Conservation (phyloP, 2,797 vertebrate species). For the Podarcis lilfordi region DNA sequence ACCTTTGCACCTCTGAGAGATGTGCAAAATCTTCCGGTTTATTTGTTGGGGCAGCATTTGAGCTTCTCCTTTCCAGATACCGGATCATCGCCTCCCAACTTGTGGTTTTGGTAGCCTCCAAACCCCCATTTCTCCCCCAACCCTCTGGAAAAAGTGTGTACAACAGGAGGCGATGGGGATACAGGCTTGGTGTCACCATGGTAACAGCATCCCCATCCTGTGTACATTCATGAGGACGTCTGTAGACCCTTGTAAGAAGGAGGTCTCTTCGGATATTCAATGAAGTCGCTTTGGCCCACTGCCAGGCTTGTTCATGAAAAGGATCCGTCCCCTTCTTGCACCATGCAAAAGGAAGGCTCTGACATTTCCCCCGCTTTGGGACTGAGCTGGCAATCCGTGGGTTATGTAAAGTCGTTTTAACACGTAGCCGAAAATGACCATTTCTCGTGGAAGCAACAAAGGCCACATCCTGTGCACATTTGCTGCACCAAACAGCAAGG, state of each 20-base stretch:
- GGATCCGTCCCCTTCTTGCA: too few species aligned
- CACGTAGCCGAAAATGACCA: conserved; percentile 49
- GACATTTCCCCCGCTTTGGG: not conserved
- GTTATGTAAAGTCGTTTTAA: conserved; percentile 23
- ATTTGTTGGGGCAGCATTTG: too few species aligned
- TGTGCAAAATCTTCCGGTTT: not conserved
- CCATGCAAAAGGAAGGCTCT: not conserved
- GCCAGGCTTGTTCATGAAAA: too few species aligned
- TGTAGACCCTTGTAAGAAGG: not conserved
- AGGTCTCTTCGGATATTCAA: not conserved
- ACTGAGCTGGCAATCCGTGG: conserved; percentile 12
- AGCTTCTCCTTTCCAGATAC: not conserved
- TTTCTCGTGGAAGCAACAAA: conserved; percentile 47
- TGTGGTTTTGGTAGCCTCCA: not conserved
- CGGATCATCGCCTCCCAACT: not conserved
- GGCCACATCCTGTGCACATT: conserved; percentile 22
- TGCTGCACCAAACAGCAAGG: too few species aligned
- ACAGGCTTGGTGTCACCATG: not conserved
- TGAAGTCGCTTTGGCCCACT: not conserved
- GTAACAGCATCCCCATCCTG: not conserved
- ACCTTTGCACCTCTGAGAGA: not conserved
- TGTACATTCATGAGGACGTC: not conserved
- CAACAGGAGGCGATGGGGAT: not conserved
- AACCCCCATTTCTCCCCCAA: not conserved
- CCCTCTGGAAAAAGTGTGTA: not conserved